phyloP scores from a whole-genome alignment of 2,888 invertebrate genomes.

The Rhamphomyia laevipes region DNA sequence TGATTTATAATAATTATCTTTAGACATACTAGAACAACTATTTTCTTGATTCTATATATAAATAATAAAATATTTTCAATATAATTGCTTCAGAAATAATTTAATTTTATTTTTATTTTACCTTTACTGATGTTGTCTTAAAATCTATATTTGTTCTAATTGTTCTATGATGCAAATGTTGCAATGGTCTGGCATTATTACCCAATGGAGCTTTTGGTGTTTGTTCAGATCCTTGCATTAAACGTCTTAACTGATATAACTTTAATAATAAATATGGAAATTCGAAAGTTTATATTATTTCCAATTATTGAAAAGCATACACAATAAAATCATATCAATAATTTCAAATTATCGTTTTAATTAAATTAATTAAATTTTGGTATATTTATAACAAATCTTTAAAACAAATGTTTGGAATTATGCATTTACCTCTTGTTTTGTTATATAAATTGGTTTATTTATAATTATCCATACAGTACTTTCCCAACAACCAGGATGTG shows the following conservation, averaged over 20 bases:
- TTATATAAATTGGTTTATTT: constrained; percentile 96
- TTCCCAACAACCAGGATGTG: constrained; percentile 97
- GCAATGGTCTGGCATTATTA: constrained; percentile 89
- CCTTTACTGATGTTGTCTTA: constrained; percentile 54
- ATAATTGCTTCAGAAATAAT: background rate
- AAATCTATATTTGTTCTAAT: constrained; percentile 97
- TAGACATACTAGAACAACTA: constrained; percentile 80
- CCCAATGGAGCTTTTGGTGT: constrained; percentile 85
- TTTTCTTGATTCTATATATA: constrained; percentile 43
- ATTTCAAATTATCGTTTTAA: background rate
- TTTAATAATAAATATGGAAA: constrained; percentile 34
- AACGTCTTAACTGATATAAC: constrained; percentile 75
- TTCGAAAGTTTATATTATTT: too few species aligned
- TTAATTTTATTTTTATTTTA: constrained; percentile 17
- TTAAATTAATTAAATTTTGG: too few species aligned
- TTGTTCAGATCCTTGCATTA: constrained; percentile 80
- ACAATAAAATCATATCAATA: background rate
- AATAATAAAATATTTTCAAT: background rate
- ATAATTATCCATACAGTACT: constrained; percentile 98
- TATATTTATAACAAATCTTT: background rate
- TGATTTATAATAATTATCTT: constrained; percentile 74
- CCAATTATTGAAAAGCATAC: background rate
- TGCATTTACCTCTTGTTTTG: constrained; percentile 76
- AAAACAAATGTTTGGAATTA: constrained; percentile 32
- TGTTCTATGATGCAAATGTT: constrained; percentile 83